Evolutionary conservation across 2,888 invertebrate genomes (phyloP), one percentile per base, ranked within the genome.

Genomic region (Xestobium rufovillosum): DNA sequence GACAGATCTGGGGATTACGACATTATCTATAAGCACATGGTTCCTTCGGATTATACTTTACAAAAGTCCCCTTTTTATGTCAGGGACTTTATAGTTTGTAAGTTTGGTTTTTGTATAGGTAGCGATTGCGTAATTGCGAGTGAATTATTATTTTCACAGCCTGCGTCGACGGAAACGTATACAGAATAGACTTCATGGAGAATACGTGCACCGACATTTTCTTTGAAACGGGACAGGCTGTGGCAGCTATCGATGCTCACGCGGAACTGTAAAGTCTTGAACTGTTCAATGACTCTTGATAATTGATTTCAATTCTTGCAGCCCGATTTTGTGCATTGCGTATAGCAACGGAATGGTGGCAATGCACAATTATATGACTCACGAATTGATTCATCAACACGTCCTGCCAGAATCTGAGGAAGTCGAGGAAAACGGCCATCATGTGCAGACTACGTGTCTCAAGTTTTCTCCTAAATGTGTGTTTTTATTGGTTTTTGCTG

Each of bases 381-480:
- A 57, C 17, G 45, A 50, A 38, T 36, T 8, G 23, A 19, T 19
- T n/a, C 23, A 8, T 8, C 6, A 19, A n/a, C 23, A 19, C 23
- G 23, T 19, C n/a, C 23, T 19, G 23, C 23, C 23, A 19, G 23
- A 19, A 19, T n/a, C 36, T 2, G 31, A 12, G 10, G 34, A 29
- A 8, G 38, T 50, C 15, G 46, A 47, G 4, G 42, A 42, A 31
- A 34, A 42, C 10, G 44, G 46, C 12, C 47, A 38, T 37, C 41
- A 30, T n/a, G 43, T 43, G 32, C 34, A 33, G 3, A 46, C 57
- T 23, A 47, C 56, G 1, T 69, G 68, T 35, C 49, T 78, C 2
- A 69, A 71, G 52, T 78, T 72, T 57, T 74, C 77, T 0, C 71
- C 71, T 0, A 66, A 69, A 60, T 73, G 78, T 76, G 50, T 44